These are phyloP conservation scores for Drosophila rufa DNA, from an alignment of 1,140 invertebrate species.

Conservation along the genomic window DNA sequence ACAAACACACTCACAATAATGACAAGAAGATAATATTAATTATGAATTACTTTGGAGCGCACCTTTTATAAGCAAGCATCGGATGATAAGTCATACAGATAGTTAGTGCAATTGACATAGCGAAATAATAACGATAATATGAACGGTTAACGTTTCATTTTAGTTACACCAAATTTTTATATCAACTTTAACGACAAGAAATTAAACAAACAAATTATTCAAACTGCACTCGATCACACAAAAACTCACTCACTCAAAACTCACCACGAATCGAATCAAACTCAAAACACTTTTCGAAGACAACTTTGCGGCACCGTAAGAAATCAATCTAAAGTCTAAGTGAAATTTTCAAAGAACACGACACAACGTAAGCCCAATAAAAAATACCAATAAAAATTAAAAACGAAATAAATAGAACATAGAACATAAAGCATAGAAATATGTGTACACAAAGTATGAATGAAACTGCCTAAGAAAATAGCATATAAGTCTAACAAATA, in stretches of 20 bases:
- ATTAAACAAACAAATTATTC: conserved; percentile 58
- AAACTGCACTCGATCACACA: conserved; percentile 60
- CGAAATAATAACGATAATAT: conserved; percentile 51
- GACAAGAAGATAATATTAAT: conserved; percentile 24
- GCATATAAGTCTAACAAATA: conserved; percentile 70
- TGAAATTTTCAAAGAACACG: conserved; percentile 26
- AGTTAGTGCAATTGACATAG: conserved; percentile 69
- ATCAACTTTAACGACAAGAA: conserved; percentile 46
- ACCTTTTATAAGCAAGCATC: conserved; percentile 65
- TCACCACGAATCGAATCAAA: conserved; percentile 43
- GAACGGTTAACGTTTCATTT: conserved; percentile 61
- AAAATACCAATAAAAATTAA: conserved; percentile 53
- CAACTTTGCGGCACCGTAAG: conserved; percentile 69
- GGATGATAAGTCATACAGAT: conserved; percentile 58
- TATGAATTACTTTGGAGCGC: conserved; percentile 67
- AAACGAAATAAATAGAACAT: conserved; percentile 50
- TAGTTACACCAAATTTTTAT: conserved; percentile 71
- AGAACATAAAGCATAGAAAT: conserved; percentile 42
- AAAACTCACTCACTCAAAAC: conserved; percentile 21
- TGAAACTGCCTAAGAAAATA: conserved; percentile 81
- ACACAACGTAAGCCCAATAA: conserved; percentile 47
- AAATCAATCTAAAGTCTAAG: conserved; percentile 48
- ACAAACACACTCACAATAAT: conserved; percentile 26
- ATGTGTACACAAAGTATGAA: conserved; percentile 75
- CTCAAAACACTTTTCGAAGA: conserved; percentile 60